Evolutionary conservation across 2,113 vertebrate genomes (phyloP).

Genomic region (Panthera uncia): DNA sequence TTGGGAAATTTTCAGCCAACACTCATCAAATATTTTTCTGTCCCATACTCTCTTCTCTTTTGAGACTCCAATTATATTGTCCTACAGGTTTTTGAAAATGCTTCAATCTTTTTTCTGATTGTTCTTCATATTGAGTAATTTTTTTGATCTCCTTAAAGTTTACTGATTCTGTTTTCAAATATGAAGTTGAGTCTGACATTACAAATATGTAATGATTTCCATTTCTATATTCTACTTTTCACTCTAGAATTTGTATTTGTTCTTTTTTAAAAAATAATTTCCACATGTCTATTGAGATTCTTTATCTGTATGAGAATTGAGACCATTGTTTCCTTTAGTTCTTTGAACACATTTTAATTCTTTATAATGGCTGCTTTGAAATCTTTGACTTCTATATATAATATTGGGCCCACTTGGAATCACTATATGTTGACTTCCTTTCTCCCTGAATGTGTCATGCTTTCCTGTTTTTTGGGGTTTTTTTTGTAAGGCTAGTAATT

Average conservation of each 20-base stretch:
- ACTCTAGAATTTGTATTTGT: not conserved
- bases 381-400: not conserved
- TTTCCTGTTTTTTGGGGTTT: not conserved
- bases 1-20: not conserved
- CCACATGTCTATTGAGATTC: not conserved
- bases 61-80: not conserved
- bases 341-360: not conserved
- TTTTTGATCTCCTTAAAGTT: not conserved
- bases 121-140: not conserved
- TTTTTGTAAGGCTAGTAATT: not conserved
- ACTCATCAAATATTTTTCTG: not conserved
- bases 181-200: not conserved
- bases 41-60: not conserved
- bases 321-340: not conserved
- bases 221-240: not conserved
- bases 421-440: not conserved
- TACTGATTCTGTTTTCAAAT: not conserved
- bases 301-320: not conserved
- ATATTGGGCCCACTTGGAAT: not conserved
- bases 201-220: not conserved
- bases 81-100: not conserved
- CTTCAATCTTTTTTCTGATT: not conserved
- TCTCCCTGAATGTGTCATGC: not conserved
- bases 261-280: not conserved
- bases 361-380: not conserved